Conservation (phyloP, 2,797 vertebrate species). For the Nasua narica region DNA sequence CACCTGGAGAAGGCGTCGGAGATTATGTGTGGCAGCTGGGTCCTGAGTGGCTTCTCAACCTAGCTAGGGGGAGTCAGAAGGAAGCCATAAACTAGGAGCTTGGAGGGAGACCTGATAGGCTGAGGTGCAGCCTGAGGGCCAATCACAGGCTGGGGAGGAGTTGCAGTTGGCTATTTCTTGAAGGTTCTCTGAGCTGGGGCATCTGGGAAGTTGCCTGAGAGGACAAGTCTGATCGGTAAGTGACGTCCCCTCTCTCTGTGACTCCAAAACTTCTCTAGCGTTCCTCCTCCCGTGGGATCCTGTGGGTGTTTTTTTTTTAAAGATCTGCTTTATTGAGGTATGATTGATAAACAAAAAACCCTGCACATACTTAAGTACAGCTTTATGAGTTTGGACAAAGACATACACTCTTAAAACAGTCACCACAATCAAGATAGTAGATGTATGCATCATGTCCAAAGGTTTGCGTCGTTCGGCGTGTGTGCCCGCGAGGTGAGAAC, state of each 20-base stretch:
- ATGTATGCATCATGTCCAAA: not conserved
- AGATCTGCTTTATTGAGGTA: not conserved
- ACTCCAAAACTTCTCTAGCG: not conserved
- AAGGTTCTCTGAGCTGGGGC: too few species aligned
- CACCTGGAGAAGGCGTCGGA: not conserved
- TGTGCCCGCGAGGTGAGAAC: too few species aligned
- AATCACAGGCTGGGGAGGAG: not conserved
- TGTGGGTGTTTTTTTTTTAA: not conserved
- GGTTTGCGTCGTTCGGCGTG: not conserved
- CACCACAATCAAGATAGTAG: not conserved
- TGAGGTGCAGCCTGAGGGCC: not conserved
- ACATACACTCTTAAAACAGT: not conserved
- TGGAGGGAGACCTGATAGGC: not conserved
- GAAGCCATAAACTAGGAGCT: not conserved
- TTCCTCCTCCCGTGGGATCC: too few species aligned
- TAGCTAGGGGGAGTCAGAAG: not conserved
- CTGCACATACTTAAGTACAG: too few species aligned
- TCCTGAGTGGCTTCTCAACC: not conserved
- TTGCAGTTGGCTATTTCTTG: too few species aligned
- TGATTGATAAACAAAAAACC: not conserved
- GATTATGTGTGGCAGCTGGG: not conserved
- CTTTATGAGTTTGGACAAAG: not conserved
- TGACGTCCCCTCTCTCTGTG: not conserved
- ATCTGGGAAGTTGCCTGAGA: not conserved
- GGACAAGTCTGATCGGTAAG: not conserved